Evolutionary conservation across 2,797 vertebrate genomes (phyloP).

Genomic region (Pseudopleuronectes americanus): DNA sequence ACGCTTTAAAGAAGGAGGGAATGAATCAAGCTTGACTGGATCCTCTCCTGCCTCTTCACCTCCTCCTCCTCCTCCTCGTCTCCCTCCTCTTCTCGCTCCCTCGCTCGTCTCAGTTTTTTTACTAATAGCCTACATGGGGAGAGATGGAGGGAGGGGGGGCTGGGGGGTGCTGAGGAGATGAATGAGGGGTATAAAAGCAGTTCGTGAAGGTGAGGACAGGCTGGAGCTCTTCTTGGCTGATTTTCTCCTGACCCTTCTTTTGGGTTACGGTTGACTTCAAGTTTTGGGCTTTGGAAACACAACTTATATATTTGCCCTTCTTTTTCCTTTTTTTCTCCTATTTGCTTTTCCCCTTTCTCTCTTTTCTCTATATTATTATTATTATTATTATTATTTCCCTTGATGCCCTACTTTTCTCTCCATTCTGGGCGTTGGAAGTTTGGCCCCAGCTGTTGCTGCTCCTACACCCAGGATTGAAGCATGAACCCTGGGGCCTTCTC

Average conservation of each 20-base stretch:
- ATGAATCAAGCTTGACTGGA: conserved; percentile 84
- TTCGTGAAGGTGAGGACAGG: conserved; percentile 43
- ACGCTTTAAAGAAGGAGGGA: conserved; percentile 80
- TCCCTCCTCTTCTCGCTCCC: conserved; percentile 27
- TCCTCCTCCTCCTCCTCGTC: conserved; percentile 20
- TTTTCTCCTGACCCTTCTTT: neutral
- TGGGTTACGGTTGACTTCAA: neutral
- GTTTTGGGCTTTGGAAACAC: conserved; percentile 3
- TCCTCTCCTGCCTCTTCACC: conserved; percentile 53
- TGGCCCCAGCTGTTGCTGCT: conserved; percentile 25
- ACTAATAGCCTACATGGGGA: conserved; percentile 70
- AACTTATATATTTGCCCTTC: neutral
- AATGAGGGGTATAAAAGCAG: conserved; percentile 75
- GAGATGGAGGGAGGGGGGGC: conserved; percentile 25
- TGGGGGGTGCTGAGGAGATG: conserved; percentile 21
- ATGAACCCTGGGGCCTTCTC: conserved; percentile 82
- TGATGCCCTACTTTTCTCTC: conserved; percentile 20
- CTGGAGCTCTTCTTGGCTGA: neutral
- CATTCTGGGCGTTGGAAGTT: conserved; percentile 25
- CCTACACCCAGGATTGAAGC: conserved; percentile 40
- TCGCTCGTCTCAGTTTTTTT: conserved; percentile 70
- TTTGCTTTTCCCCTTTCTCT: neutral
- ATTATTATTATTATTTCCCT: neutral
- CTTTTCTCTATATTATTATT: neutral
- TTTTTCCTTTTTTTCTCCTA: neutral